Base-by-base conservation (phyloP, 2,888 invertebrate species). In the Tachina fera region DNA sequence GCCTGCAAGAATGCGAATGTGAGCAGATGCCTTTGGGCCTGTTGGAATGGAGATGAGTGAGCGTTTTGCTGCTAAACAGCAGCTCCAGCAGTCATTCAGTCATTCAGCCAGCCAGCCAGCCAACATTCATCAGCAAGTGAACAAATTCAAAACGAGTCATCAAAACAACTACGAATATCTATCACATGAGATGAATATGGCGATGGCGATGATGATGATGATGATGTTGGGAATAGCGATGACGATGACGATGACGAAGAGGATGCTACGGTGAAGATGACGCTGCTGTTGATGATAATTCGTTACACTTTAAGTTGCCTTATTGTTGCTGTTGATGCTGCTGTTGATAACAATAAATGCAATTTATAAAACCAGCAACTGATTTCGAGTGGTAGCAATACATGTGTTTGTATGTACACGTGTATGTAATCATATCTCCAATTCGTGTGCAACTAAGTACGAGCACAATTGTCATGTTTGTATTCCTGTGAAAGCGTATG, bases 71-170 rank as follows among this genome's bases (percentile, higher is more conserved):
- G 65, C 31, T n/a, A 77, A 65, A 11, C 56, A 71, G 49, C 81
- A 78, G 63, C 41, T 71, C 58, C 60, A 71, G 70, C 60, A 67
- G 39, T 49, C 16, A 61, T 45, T 61, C 61, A 49, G 16, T 9
- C 14, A 70, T 11, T 31, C 49, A 78, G 31, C 11, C 60, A 41
- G 47, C n/a, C 58, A 60, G 51, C 60, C n/a, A 53, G 9, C 39
- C 39, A 11, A n/a, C 49, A 45, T 16, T 16, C 63, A 56, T 39
- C 71, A 70, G 16, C 78, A 86, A 86, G 86, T 86, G 86, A 68
- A 80, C 74, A 85, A 75, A 47, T 60, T 76, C 22, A 76, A 79
- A 77, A 86, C 83, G 75, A 65, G 67, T 65, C 85, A 77, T 75
- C 82, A 19, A 60, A 67, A 53, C 76, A 86, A 83, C 31, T 31